These are phyloP conservation scores for Ovis aries DNA, from an alignment of 2,113 vertebrate species.

Conservation along the genomic window ARS-UI_Ramb_v3.0 NC_056066.1:10648001-10648500, in stretches of 20 bases:
- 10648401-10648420: constrained; percentile 18
- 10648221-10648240: neutral
- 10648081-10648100: neutral
- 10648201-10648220: neutral
- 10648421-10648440: constrained; percentile 17
- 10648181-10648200: neutral
- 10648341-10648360: constrained; percentile 57
- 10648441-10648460: constrained; percentile 23
- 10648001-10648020: neutral
- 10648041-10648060: constrained; percentile 7
- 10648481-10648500: neutral
- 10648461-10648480: neutral
- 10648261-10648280: neutral
- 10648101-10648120: neutral
- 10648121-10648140: neutral
- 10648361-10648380: constrained; percentile 20
- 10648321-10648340: constrained; percentile 1
- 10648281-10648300: constrained; percentile 56
- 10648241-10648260: neutral
- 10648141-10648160: neutral
- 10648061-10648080: constrained; percentile 46
- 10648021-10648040: neutral
- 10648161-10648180: neutral
- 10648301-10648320: neutral
- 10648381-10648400: neutral